Evolutionary conservation across 2,797 vertebrate genomes (phyloP), one percentile per base, ranked within the genome.

Genomic region (Sebastiscus tertius): DNA sequence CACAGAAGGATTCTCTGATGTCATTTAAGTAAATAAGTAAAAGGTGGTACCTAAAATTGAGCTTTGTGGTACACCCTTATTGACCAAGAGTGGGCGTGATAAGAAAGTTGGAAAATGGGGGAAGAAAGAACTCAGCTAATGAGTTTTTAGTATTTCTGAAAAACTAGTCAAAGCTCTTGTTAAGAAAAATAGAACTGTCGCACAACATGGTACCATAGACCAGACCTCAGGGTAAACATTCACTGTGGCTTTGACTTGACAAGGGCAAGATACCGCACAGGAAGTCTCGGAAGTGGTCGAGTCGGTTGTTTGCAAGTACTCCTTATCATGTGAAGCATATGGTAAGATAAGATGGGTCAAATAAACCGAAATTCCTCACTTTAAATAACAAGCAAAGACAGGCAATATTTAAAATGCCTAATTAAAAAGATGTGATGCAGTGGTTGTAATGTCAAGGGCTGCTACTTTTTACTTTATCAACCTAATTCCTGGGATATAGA

Each of bases 261-360:
- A 8, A 3, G 3, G 3, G 0, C 22, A 18, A 72, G n/a, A 59
- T 49, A 46, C 0, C 0, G 33, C 16, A 13, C 7, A 31, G 58
- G 58, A 13, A 1, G 33, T 65, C 39, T 16, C 3, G 6, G 10
- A 33, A n/a, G 14, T 26, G 24, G 61, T 12, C 33, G 13, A 8
- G 18, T 59, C 8, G 0, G 1, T 27, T 46, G 63, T 27, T 46
- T 26, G 22, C 9, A 27, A 64, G 18, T 22, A 8, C 31, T 16
- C 4, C 0, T 3, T 58, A 29, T 56, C 26, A 29, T 56, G 18
- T 65, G 18, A 31, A 18, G 16, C 36, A 26, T 18, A 18, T 33
- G 24, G 14, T 20, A 8, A 39, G 20, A 56, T 39, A 39, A 33
- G 6, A 26, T 36, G 69, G 18, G 64, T 27, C 0, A 29, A 27